phyloP scores from a whole-genome alignment of 2,113 vertebrate genomes.

The Herpailurus yagouaroundi region DNA sequence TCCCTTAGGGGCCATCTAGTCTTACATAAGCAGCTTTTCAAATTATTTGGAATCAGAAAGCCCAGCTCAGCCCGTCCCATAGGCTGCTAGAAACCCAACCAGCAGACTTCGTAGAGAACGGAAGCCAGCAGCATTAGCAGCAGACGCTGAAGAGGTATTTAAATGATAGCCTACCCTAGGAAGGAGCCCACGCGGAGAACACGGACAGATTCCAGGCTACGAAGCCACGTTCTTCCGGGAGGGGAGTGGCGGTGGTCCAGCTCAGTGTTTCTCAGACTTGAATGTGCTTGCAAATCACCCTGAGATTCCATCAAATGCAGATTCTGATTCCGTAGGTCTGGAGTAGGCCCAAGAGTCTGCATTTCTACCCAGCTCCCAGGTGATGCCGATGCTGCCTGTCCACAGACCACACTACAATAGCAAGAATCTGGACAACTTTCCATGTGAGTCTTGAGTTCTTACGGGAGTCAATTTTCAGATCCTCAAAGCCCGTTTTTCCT shows the following conservation, averaged over 20 bases:
- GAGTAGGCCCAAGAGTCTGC: not conserved
- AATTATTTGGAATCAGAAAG: constrained; percentile 1
- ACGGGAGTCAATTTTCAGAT: constrained; percentile 3
- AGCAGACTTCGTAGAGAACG: not conserved
- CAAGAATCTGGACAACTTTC: not conserved
- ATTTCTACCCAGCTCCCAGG: not conserved
- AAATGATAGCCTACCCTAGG: not conserved
- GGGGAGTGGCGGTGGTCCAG: not conserved
- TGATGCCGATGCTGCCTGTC: not conserved
- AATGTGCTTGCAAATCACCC: not conserved
- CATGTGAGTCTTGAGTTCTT: not conserved
- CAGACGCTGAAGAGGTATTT: not conserved
- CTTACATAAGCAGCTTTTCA: not conserved
- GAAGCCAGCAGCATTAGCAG: not conserved
- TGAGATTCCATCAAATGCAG: not conserved
- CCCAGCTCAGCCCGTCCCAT: not conserved
- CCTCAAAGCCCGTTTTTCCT: not conserved
- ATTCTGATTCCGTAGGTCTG: not conserved
- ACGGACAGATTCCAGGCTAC: not conserved
- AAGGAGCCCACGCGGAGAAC: not conserved
- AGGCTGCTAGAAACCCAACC: not conserved
- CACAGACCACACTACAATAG: not conserved
- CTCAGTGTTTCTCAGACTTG: not conserved
- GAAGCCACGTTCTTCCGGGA: not conserved
- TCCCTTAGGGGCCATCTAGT: not conserved